Percentiles rank a stretch among this genome's conserved stretches.
Conservation (phyloP, 2,888 invertebrate species). For the Watsonalla binaria region DNA sequence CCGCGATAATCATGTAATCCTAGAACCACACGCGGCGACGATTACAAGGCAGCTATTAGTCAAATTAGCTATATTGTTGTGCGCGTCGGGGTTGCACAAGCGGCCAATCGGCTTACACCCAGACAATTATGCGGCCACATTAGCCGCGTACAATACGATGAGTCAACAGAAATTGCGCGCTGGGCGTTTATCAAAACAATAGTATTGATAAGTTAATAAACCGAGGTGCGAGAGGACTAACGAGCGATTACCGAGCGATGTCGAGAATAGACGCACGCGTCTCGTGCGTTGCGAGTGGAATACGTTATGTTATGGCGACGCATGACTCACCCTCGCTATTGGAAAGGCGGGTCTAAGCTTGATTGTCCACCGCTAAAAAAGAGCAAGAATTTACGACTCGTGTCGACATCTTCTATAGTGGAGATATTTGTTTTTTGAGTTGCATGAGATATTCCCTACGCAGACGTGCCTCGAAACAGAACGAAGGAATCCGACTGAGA, state of each 20-base stretch:
- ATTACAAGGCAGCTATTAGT: conserved; percentile 78
- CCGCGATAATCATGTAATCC: conserved; percentile 66
- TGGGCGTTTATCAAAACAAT: conserved; percentile 77
- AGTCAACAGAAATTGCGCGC: conserved; percentile 72
- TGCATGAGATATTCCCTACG: conserved; percentile 24
- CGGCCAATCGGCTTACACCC: conserved; percentile 70
- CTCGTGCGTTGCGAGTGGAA: conserved; percentile 48
- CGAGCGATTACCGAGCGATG: conserved; percentile 62
- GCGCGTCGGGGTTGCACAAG: conserved; percentile 60
- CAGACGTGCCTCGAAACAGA: conserved; percentile 47
- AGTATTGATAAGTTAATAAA: conserved; percentile 78
- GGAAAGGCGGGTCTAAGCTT: conserved; percentile 30
- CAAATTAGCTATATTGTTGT: conserved; percentile 77
- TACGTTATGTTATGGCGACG: conserved; percentile 57
- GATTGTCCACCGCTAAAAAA: conserved; percentile 40
- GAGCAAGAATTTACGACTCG: conserved; percentile 49
- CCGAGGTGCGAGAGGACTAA: conserved; percentile 61
- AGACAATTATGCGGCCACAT: conserved; percentile 67
- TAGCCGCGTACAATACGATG: conserved; percentile 67
- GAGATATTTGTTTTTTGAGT: conserved; percentile 37
- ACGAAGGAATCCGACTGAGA: conserved; percentile 36
- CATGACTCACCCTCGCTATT: conserved; percentile 51
- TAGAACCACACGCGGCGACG: conserved; percentile 75
- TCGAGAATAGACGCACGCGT: conserved; percentile 58
- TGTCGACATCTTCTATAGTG: conserved; percentile 45